Evolutionary conservation across 2,113 vertebrate species (phyloP), one percentile per base, ranked within the genome.

Genomic region (Myotis brandtii): DNA sequence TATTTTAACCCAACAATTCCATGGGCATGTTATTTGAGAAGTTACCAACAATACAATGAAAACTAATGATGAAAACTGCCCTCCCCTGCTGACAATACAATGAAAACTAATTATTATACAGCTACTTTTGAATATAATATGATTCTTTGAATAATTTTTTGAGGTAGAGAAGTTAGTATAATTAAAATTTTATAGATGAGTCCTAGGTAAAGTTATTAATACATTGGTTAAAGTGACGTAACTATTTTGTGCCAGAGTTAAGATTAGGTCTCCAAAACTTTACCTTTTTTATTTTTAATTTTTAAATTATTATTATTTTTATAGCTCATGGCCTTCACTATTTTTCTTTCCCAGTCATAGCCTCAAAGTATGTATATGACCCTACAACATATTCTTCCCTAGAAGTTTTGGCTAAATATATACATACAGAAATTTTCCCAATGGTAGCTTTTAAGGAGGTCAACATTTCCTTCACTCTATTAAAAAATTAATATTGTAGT

Each of bases 91-190:
- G 43, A 14, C 95, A 82, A 88, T 48, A 54, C 4, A 72, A 85
- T 94, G 92, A 95, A 84, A 93, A 87, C 7, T 92, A 93, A 93
- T 46, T 93, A 76, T 83, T 88, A n/a, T 21, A 62, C 10, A 62
- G 9, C 48, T 93, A 11, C 17, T 37, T 88, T 93, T 93, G 27
- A 40, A 76, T 86, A 75, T 37, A 91, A 95, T 86, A 75, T 46
- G 87, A 96, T 30, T 9, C 4, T 94, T 70, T 86, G 32, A 93
- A 81, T 34, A 93, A 81, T 32, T 1, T 40, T 62, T 32, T 64
- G 40, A 75, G 14, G 5, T 37, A 69, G 21, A 34, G 84, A 79
- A 91, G 21, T 43, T 6, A 92, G 9, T 46, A 64, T 56, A 86
- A 82, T 86, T 27, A 93, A 66, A 1, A 23, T 56, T 64, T 84